Conservation (phyloP, 2,113 vertebrate species). For the Benitochromis conjunctus region DNA sequence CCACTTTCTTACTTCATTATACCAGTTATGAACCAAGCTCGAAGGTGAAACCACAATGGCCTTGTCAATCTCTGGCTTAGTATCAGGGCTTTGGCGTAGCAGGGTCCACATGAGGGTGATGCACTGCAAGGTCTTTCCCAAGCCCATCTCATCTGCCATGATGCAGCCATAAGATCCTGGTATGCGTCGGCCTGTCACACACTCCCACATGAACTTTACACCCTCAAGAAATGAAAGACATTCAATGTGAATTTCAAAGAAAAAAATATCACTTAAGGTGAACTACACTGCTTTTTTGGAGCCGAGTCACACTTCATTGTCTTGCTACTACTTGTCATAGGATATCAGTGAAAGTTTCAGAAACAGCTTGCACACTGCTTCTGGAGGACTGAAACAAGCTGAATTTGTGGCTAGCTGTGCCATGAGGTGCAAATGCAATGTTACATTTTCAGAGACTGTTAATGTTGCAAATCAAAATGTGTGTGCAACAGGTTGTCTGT, state of each 20-base stretch:
- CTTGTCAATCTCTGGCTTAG: slow-evolving; percentile 91
- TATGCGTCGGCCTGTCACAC: slow-evolving; percentile 87
- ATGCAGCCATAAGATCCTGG: slow-evolving; percentile 88
- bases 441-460: background rate
- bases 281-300: background rate
- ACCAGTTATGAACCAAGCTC: slow-evolving; percentile 96
- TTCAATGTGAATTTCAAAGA: background rate
- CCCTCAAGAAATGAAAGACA: slow-evolving; percentile 70
- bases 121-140: slow-evolving; percentile 96
- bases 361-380: background rate
- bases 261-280: background rate
- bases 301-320: background rate
- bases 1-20: slow-evolving; percentile 95
- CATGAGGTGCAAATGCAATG: background rate
- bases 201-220: slow-evolving; percentile 97
- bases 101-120: slow-evolving; percentile 94
- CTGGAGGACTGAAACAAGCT: background rate
- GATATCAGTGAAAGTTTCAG: background rate
- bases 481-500: background rate
- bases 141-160: slow-evolving; percentile 98
- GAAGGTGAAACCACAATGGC: slow-evolving; percentile 93
- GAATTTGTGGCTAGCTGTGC: background rate
- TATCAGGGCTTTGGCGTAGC: slow-evolving; percentile 88
- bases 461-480: background rate
- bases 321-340: background rate